Conservation (phyloP, 1,140 invertebrate species). For the Brachystomella parvula region DNA sequence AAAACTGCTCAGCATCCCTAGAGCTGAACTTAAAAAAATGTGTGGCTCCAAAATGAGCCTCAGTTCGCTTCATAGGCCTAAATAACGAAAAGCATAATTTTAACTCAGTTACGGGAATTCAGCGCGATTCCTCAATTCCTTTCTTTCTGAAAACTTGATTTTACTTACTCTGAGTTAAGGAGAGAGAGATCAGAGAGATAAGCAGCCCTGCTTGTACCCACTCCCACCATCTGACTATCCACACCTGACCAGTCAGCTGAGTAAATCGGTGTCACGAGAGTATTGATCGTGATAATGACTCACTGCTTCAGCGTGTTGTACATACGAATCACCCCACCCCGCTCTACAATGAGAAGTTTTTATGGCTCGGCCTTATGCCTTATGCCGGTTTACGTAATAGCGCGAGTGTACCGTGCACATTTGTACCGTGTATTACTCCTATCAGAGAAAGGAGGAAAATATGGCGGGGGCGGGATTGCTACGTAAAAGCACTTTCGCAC, state of each 20-base stretch:
- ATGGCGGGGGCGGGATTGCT: too few species aligned
- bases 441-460: too few species aligned
- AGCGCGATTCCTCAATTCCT: constrained; percentile 9
- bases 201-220: constrained; percentile 1
- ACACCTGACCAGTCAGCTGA: constrained; percentile 19
- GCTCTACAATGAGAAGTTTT: constrained; percentile 24
- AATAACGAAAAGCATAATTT: background rate
- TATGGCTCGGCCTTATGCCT: constrained; percentile 24
- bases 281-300: constrained; percentile 16
- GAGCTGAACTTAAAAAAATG: constrained; percentile 15
- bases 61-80: constrained; percentile 4
- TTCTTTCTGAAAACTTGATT: background rate
- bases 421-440: too few species aligned
- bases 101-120: background rate
- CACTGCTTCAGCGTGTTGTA: constrained; percentile 25
- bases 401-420: too few species aligned
- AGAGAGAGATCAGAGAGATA: constrained; percentile 15
- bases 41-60: constrained; percentile 13
- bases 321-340: constrained; percentile 20
- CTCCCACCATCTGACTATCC: constrained; percentile 11
- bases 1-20: constrained; percentile 15
- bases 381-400: too few species aligned
- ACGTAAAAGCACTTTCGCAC: too few species aligned
- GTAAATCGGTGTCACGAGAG: constrained; percentile 3
- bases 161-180: constrained; percentile 13